These are phyloP conservation scores for Ennomos erosarius DNA, from an alignment of 2,888 invertebrate species.

Conservation along the genomic window DNA sequence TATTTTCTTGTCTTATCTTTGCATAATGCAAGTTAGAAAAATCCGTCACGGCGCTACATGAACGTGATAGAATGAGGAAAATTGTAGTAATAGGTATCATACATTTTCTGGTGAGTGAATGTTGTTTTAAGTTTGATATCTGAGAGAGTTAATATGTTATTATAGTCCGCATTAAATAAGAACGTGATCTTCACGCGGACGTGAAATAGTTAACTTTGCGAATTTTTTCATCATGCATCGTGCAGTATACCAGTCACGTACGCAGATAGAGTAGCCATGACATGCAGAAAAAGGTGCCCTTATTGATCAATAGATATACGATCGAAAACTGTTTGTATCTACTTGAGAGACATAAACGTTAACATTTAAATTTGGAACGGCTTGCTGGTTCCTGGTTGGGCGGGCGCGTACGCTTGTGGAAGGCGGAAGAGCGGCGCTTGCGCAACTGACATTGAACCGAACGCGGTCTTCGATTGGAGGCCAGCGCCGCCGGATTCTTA, in stretches of 20 bases:
- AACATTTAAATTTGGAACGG: conserved; percentile 68
- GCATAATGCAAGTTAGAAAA: too few species aligned
- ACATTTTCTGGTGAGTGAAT: background rate
- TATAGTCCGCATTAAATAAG: conserved; percentile 24
- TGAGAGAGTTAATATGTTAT: conserved; percentile 12
- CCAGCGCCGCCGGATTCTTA: conserved; percentile 71
- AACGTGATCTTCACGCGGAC: conserved; percentile 34
- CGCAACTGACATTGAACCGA: conserved; percentile 84
- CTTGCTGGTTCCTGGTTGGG: conserved; percentile 68
- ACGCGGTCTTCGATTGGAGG: conserved; percentile 72
- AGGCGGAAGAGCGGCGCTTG: conserved; percentile 81
- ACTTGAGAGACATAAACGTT: conserved; percentile 42
- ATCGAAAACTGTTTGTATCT: conserved; percentile 9
- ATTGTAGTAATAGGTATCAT: background rate
- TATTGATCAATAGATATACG: conserved; percentile 1
- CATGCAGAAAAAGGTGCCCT: too few species aligned
- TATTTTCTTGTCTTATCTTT: too few species aligned
- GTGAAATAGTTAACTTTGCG: conserved; percentile 26
- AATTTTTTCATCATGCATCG: conserved; percentile 30
- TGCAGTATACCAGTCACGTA: conserved; percentile 27
- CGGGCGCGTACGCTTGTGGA: conserved; percentile 53
- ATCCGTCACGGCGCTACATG: too few species aligned
- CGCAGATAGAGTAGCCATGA: too few species aligned
- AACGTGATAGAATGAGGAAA: conserved; percentile 8
- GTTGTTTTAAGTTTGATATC: conserved; percentile 5